Evolutionary conservation across 30 jellyfish, hydroid and myxozoan genomes (phyloP).

Genomic region (Mastigias papua): DNA sequence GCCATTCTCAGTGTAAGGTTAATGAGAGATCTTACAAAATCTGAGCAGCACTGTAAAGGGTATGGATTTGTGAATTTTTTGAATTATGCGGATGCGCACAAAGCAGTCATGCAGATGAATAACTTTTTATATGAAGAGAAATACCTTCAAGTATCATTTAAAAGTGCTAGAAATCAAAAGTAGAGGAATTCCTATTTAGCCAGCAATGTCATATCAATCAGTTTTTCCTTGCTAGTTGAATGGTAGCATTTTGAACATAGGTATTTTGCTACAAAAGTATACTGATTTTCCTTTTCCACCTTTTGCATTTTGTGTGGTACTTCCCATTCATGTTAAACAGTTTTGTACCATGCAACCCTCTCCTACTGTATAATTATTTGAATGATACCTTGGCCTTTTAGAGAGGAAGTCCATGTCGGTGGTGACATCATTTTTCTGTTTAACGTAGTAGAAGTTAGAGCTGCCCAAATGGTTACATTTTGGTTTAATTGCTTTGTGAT

Average conservation of each 20-base stretch:
- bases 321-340: neutral
- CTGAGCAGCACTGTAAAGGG: slow-evolving; percentile 99
- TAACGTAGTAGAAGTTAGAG: no score
- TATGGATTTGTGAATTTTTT: slow-evolving; percentile 94
- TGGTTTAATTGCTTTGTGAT: no score
- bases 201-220: neutral
- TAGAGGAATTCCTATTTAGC: neutral
- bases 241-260: neutral
- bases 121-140: slow-evolving; percentile 86
- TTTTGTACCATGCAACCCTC: neutral
- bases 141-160: slow-evolving; percentile 93
- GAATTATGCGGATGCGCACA: slow-evolving; percentile 89
- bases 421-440: no score
- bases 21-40: slow-evolving; percentile 89
- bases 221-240: neutral
- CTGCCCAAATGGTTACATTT: no score
- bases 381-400: no score
- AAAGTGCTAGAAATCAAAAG: slow-evolving; percentile 50
- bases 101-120: slow-evolving; percentile 90
- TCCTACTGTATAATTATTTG: neutral
- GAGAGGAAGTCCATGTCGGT: no score
- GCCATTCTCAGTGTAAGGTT: slow-evolving; percentile 92
- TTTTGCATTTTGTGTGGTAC: neutral
- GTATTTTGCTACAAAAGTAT: neutral
- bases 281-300: neutral